Evolutionary conservation across 2,888 invertebrate genomes (phyloP).

Genomic region (Crocallis elinguaria): DNA sequence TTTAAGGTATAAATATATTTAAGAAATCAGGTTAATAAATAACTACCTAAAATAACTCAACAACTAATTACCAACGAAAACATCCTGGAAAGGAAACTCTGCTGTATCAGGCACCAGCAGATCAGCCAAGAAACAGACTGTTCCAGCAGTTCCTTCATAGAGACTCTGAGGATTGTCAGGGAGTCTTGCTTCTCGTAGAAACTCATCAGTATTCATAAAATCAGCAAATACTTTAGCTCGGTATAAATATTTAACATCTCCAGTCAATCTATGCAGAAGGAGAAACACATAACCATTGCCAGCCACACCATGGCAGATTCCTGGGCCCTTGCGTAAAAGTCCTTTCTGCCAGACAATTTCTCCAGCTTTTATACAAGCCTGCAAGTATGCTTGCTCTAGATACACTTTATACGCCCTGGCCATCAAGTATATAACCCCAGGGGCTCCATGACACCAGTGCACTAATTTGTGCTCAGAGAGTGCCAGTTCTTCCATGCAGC

Average conservation of each 20-base stretch:
- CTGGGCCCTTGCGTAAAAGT: slow-evolving; percentile 93
- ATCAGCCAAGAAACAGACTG: slow-evolving; percentile 92
- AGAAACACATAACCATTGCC: slow-evolving; percentile 93
- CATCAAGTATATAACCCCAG: slow-evolving; percentile 92
- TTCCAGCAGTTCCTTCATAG: slow-evolving; percentile 94
- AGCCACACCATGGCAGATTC: slow-evolving; percentile 94
- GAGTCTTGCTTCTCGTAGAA: slow-evolving; percentile 87
- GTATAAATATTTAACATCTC: slow-evolving; percentile 88
- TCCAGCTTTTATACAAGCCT: slow-evolving; percentile 87
- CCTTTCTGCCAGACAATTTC: slow-evolving; percentile 94
- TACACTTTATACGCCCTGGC: slow-evolving; percentile 91
- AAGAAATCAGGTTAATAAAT: slow-evolving; percentile 41
- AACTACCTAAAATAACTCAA: slow-evolving; percentile 26
- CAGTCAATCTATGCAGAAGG: slow-evolving; percentile 89
- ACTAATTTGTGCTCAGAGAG: slow-evolving; percentile 88
- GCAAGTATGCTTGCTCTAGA: slow-evolving; percentile 89
- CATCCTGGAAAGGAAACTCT: slow-evolving; percentile 93
- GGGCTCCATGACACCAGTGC: slow-evolving; percentile 97
- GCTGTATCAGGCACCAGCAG: slow-evolving; percentile 89
- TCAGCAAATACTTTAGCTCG: slow-evolving; percentile 91
- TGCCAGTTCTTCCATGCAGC: slow-evolving; percentile 88
- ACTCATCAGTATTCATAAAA: slow-evolving; percentile 88
- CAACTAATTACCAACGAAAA: slow-evolving; percentile 57
- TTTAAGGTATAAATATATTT: not conserved
- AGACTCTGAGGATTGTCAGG: slow-evolving; percentile 94